These are phyloP conservation scores for Otis tarda DNA, from an alignment of 2,113 vertebrate genomes.

Conservation along the genomic window DNA sequence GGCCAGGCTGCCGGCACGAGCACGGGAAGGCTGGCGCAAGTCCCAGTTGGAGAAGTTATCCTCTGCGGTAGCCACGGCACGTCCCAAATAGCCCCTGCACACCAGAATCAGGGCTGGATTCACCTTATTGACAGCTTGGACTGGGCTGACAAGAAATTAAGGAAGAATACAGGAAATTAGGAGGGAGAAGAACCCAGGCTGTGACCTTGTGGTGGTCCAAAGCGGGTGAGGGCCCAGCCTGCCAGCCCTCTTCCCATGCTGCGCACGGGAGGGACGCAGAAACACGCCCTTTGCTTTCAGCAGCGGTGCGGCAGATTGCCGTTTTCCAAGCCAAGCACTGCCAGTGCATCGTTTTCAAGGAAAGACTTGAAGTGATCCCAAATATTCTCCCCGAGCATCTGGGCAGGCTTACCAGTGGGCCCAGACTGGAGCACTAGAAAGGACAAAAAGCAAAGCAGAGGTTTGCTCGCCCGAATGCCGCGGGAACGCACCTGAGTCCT, in stretches of 20 bases:
- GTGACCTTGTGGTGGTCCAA: not conserved
- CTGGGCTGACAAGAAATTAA: not conserved
- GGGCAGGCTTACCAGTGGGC: not conserved
- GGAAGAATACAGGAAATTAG: rapidly evolving
- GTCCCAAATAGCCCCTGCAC: not conserved
- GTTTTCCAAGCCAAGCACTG: not conserved
- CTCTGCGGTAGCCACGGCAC: not conserved
- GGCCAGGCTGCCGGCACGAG: not conserved
- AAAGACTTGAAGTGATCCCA: not conserved
- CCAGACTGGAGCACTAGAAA: not conserved
- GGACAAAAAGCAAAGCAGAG: not conserved
- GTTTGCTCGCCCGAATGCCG: not conserved
- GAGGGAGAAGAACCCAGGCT: not conserved
- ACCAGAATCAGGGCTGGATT: not conserved
- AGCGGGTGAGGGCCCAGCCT: not conserved
- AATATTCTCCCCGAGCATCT: not conserved
- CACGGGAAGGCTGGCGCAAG: not conserved
- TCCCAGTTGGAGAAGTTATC: not conserved
- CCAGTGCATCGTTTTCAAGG: not conserved
- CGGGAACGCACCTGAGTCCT: not conserved
- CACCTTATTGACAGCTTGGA: not conserved
- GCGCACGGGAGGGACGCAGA: not conserved
- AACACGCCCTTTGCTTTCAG: not conserved
- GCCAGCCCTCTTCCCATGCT: not conserved
- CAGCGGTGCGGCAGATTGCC: not conserved